These are phyloP conservation scores for Caracal caracal DNA, from an alignment of 2,113 vertebrate genomes.

Conservation along the genomic window DNA sequence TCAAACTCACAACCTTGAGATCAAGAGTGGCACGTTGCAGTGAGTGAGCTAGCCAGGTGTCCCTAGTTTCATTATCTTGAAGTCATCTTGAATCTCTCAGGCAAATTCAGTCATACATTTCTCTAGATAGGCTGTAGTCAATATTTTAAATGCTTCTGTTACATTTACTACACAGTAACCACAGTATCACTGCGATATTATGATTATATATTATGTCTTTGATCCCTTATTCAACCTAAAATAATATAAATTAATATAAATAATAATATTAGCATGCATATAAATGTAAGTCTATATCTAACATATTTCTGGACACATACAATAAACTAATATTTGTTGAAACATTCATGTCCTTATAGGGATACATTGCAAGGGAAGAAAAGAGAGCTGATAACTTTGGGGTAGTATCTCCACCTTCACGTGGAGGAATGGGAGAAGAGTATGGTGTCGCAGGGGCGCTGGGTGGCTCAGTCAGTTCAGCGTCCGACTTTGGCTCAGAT, in stretches of 20 bases:
- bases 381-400: neutral
- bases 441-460: no score
- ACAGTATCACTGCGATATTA: neutral
- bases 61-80: neutral
- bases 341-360: neutral
- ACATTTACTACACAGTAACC: neutral
- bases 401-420: no score
- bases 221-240: neutral
- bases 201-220: neutral
- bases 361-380: neutral
- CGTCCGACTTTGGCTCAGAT: no score
- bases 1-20: neutral
- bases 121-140: neutral
- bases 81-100: neutral
- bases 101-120: neutral
- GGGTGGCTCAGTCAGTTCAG: no score
- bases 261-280: neutral
- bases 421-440: neutral
- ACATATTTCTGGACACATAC: neutral
- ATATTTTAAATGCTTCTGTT: neutral
- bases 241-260: no score
- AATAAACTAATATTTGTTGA: neutral
- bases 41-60: neutral
- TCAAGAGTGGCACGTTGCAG: neutral
- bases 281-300: neutral